Evolutionary conservation across 2,113 vertebrate genomes (phyloP).

Genomic region (Grus americana): DNA sequence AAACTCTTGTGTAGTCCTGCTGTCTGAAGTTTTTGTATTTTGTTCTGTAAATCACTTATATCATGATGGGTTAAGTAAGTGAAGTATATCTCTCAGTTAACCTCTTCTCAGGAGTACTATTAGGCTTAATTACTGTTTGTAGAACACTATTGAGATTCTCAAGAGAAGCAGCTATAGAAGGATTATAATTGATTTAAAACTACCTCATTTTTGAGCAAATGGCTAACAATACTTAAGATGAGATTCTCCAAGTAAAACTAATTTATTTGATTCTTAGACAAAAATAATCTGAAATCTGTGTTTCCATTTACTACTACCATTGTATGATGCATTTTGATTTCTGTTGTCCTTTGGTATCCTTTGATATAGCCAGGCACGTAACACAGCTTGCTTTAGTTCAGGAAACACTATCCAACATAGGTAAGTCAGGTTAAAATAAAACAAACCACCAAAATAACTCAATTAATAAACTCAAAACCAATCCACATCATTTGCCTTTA

Average conservation of each 20-base stretch:
- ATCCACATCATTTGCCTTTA: not conserved
- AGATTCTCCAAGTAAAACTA: not conserved
- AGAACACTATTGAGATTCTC: constrained; percentile 25
- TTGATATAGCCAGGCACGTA: not conserved
- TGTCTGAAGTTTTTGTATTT: not conserved
- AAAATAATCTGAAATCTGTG: not conserved
- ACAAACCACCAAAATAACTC: not conserved
- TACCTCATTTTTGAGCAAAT: constrained; percentile 1
- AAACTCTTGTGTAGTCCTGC: not conserved
- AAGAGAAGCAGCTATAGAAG: constrained; percentile 31
- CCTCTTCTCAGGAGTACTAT: constrained; percentile 49
- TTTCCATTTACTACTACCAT: not conserved
- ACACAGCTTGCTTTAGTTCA: not conserved
- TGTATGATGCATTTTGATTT: not conserved
- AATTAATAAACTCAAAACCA: not conserved
- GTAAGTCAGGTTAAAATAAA: not conserved
- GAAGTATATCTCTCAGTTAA: constrained; percentile 10
- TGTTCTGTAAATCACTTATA: not conserved
- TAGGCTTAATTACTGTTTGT: constrained; percentile 53
- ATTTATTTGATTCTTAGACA: not conserved
- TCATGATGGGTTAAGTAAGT: constrained; percentile 11
- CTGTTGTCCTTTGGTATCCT: not conserved
- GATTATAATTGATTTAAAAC: constrained; percentile 43
- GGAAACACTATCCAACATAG: not conserved
- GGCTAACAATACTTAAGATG: not conserved